phyloP scores from a whole-genome alignment of 2,797 vertebrate species.

The Otolemur crassicaudatus region DNA sequence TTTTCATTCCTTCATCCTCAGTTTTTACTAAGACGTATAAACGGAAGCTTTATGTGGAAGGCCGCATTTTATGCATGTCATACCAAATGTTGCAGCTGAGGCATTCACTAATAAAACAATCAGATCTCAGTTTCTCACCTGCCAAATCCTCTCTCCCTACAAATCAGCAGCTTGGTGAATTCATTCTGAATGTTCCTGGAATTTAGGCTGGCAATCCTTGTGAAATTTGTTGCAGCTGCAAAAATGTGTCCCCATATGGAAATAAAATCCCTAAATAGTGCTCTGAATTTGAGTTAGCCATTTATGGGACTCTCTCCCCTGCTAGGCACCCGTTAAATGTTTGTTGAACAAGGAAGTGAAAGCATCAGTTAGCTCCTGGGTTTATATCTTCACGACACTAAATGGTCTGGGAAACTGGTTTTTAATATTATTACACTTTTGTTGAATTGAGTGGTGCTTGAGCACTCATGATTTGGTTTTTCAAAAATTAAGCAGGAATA shows the following conservation, averaged over 20 bases:
- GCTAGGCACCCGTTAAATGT: not conserved
- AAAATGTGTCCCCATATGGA: constrained; percentile 44
- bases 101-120: constrained; percentile 44
- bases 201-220: constrained; percentile 27
- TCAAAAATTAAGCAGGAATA: constrained; percentile 61
- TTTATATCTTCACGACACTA: not conserved
- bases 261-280: constrained; percentile 38
- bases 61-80: constrained; percentile 31
- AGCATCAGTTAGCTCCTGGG: not conserved
- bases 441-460: not conserved
- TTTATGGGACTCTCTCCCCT: not conserved
- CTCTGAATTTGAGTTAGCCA: constrained; percentile 18
- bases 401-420: constrained; percentile 21
- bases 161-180: not conserved
- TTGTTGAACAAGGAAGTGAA: constrained; percentile 15
- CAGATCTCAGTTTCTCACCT: constrained; percentile 62
- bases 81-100: constrained; percentile 27
- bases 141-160: not conserved
- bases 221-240: constrained; percentile 69
- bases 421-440: constrained; percentile 13
- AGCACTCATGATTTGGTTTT: not conserved
- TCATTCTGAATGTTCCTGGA: constrained; percentile 50
- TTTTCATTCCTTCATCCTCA: not conserved
- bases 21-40: constrained; percentile 41
- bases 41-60: not conserved